Conservation (phyloP, 2,888 invertebrate species). For the Hyalella azteca region DNA sequence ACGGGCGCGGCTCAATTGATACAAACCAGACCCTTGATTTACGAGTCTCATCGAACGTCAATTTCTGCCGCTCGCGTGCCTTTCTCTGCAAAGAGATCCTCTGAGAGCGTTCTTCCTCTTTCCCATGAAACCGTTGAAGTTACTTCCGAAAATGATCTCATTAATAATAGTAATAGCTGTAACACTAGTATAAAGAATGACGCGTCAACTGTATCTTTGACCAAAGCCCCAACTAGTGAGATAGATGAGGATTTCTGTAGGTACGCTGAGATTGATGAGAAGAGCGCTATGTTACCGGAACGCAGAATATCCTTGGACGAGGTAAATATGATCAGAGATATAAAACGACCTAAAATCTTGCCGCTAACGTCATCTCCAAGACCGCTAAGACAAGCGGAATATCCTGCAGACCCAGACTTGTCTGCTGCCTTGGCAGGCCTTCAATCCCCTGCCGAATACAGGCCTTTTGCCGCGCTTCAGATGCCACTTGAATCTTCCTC, state of each 20-base stretch:
- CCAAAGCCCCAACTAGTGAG: no score
- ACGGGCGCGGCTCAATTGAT: no score
- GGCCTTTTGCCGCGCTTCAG: slow-evolving; percentile 5
- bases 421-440: slow-evolving; percentile 13
- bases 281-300: not conserved
- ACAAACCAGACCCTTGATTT: no score
- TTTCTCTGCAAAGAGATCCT: not conserved
- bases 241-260: not conserved
- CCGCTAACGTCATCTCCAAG: not conserved
- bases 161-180: not conserved
- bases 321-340: slow-evolving; percentile 11
- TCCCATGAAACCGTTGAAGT: not conserved
- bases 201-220: no score
- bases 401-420: slow-evolving; percentile 11
- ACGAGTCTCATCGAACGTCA: not conserved
- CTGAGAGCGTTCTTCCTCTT: not conserved
- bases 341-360: slow-evolving; percentile 1
- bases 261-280: not conserved
- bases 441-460: slow-evolving; percentile 33
- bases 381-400: not conserved
- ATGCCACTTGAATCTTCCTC: not conserved
- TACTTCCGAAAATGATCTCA: slow-evolving; percentile 28
- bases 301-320: slow-evolving; percentile 6
- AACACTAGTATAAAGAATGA: no score
- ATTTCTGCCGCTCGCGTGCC: not conserved